A percentile compares a stretch with the other conserved stretches of the same genome.
phyloP scores from a whole-genome alignment of 2,113 vertebrate genomes.

The Plestiodon gilberti region DNA sequence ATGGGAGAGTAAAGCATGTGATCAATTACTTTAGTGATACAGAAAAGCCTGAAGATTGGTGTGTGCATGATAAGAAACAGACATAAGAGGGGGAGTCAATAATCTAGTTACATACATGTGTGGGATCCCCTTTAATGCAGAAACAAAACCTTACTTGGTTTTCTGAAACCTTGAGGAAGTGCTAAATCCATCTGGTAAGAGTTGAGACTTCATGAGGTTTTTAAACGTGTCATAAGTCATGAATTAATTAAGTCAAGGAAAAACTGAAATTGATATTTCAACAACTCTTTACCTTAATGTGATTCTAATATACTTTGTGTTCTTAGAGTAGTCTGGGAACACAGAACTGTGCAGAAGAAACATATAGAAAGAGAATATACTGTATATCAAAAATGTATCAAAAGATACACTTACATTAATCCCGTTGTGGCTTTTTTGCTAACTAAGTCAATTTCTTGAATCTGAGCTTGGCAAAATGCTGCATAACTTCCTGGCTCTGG shows the following conservation, averaged over 20 bases:
- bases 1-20: neutral
- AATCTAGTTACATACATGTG: neutral
- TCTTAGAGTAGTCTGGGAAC: neutral
- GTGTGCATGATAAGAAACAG: neutral
- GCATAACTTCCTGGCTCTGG: constrained; percentile 73
- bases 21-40: too few relatives aligned
- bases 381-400: neutral
- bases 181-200: neutral
- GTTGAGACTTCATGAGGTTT: neutral
- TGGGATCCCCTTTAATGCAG: neutral
- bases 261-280: neutral
- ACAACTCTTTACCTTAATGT: neutral
- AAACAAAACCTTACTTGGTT: neutral
- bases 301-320: neutral
- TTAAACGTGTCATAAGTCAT: neutral
- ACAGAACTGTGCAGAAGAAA: neutral
- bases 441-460: constrained; percentile 75
- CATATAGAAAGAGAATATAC: neutral
- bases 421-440: constrained; percentile 66
- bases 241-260: neutral
- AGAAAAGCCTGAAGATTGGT: neutral
- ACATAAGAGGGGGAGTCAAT: neutral
- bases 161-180: neutral
- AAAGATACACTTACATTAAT: constrained; percentile 77
- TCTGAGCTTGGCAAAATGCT: constrained; percentile 83